Base-by-base conservation (phyloP, 92 coral and sea anemone genomes). In the Pocillopora meandrina region DNA sequence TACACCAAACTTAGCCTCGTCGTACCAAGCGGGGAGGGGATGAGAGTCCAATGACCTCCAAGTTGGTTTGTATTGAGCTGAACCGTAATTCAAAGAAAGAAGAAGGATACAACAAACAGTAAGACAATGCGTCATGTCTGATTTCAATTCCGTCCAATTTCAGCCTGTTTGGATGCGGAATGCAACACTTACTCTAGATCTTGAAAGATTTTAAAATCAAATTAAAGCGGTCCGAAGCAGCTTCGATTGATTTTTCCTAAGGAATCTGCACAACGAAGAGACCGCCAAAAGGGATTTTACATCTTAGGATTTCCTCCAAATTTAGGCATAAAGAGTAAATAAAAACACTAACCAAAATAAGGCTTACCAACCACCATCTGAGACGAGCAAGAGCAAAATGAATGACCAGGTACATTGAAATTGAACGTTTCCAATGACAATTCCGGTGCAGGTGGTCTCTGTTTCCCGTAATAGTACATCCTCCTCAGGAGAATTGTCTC, bases 21-120 rank as follows among this genome's bases (percentile, higher is more conserved):
- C 95, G 77, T 92, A 94, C 98, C 95, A 94, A 18, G 92, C 52
- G n/a, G 98, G 98, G 68, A 84, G 86, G 15, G 95, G 92, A 66
- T 92, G 79, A 0, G 92, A 92, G 73, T 89, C 95, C 9, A 92
- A 86, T 2, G 95, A 92, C 23, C 68, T 60, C 92, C 95, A 86
- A 36, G 87, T 89, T 12, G 93, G 87, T 23, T 89, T 73, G 42
- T 92, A 92, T 19, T 92, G 88, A 36, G 80, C 88, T 66, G 61
- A 79, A 1, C 52, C 73, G 18, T 2, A 60, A 36, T 56, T 33
- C 67, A 76, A 17, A 1, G 31, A 76, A 67, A 19, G 17, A 2
- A 76, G 62, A 59, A 61, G 19, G 10, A 76, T 31, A 31, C 66
- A 58, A 10, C 31, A 26, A 26, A 76, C 8, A 31, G 56, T 9